Base-by-base conservation (phyloP, 2,888 invertebrate species). In the Andricus curvator region DNA sequence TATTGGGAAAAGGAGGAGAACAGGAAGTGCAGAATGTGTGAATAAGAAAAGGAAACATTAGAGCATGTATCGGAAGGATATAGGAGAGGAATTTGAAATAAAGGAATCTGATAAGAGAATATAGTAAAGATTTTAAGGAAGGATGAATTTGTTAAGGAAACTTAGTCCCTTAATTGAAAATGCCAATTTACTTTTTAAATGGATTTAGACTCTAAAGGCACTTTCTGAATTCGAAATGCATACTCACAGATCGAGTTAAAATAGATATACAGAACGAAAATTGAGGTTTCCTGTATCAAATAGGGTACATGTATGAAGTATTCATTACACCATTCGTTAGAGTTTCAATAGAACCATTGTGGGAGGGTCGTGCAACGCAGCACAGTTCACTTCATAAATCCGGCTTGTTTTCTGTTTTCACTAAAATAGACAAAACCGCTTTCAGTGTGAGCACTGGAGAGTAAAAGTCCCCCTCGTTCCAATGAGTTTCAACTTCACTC, bases 401-500 rank as follows among this genome's bases (percentile, higher is more conserved):
- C 11, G 20, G 48, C 70, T 48, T 56, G 51, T 74, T 74, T 56
- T 74, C 33, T 70, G 48, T 17, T n/a, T n/a, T 25, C 48, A 20
- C 70, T 15, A 9, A 70, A 70, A 51, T 8, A 25, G 44, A 51
- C 25, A 44, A 20, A 74, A 74, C 13, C 11, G 33, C 13, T 29
- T 20, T 48, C 13, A 48, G 3, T 22, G 22, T 9, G 9, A 68
- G 25, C 1, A 29, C 15, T 1, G 48, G 9, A 48, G 48, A 25
- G 48, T 25, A 48, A 29, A 60, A 74, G 56, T 74, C 56, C 37
- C 51, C n/a, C 4, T 48, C 9, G 17, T 70, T 70, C 51, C 70
- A 70, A 48, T 51, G 70, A 60, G 33, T 65, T 70, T 64, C 78
- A 70, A 48, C 65, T 77, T 56, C 25, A 76, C 78, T 66, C 64